phyloP scores from a whole-genome alignment of 2,888 invertebrate genomes.

The Andrena bucephala region DNA sequence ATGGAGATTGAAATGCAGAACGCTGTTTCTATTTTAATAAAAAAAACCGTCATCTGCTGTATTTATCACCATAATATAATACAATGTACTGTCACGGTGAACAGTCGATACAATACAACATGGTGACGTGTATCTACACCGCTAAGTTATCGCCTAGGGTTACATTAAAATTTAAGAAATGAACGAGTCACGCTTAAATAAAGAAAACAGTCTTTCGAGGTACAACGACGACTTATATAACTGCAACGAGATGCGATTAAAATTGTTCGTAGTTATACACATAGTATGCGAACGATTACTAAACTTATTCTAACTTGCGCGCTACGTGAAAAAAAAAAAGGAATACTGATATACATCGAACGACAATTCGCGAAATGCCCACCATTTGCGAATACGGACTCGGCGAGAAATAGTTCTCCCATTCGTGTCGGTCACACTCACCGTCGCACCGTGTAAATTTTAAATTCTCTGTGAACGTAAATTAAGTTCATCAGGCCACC shows the following conservation, averaged over 20 bases:
- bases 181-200: conserved; percentile 58
- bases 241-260: conserved; percentile 40
- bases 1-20: conserved; percentile 12
- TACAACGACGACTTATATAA: conserved; percentile 61
- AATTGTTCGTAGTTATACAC: conserved; percentile 23
- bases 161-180: conserved; percentile 51
- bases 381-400: conserved; percentile 20
- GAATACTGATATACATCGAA: conserved; percentile 66
- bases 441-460: conserved; percentile 29
- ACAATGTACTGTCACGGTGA: conserved; percentile 64
- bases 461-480: conserved; percentile 24
- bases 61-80: conserved; percentile 72
- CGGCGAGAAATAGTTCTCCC: conserved; percentile 22
- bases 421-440: conserved; percentile 12
- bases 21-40: conserved; percentile 53
- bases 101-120: conserved; percentile 62
- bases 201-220: conserved; percentile 74
- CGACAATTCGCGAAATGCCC: conserved; percentile 48
- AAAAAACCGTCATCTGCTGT: conserved; percentile 66
- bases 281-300: conserved; percentile 30
- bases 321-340: conserved; percentile 54
- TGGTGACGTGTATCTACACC: conserved; percentile 44
- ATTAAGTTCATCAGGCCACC: conserved; percentile 40
- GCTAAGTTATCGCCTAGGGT: conserved; percentile 56
- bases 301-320: conserved; percentile 60